phyloP scores from a whole-genome alignment of 2,113 vertebrate species.

The Platichthys stellatus region DNA sequence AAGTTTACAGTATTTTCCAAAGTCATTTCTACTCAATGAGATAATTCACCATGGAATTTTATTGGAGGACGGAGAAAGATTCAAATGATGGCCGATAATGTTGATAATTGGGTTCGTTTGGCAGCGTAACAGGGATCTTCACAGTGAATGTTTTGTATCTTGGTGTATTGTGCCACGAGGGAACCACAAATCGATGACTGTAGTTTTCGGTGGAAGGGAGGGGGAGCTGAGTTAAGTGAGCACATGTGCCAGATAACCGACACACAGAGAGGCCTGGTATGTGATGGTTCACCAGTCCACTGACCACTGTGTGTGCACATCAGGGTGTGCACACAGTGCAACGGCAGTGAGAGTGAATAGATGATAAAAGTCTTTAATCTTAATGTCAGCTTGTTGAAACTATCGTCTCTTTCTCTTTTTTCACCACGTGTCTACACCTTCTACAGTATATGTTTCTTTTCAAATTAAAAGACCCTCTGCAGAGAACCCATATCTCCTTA shows the following conservation, averaged over 20 bases:
- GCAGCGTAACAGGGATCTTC: neutral
- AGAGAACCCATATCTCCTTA: too few relatives aligned
- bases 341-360: too few relatives aligned
- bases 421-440: too few relatives aligned
- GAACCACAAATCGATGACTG: neutral
- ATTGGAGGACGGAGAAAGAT: neutral
- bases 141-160: neutral
- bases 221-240: too few relatives aligned
- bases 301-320: too few relatives aligned
- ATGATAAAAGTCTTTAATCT: too few relatives aligned
- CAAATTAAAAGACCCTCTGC: too few relatives aligned
- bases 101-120: neutral
- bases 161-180: neutral
- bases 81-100: neutral
- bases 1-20: conserved; percentile 47
- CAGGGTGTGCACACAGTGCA: too few relatives aligned
- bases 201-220: neutral
- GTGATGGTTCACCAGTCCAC: neutral
- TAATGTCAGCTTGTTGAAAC: too few relatives aligned
- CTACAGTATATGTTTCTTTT: too few relatives aligned
- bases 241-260: neutral
- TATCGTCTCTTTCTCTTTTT: too few relatives aligned
- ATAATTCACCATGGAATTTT: conserved; percentile 34
- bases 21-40: conserved; percentile 29
- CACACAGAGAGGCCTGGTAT: neutral